Evolutionary conservation across 2,113 vertebrate genomes (phyloP), one percentile per base, ranked within the genome.

Genomic region (Chaetodon auriga): DNA sequence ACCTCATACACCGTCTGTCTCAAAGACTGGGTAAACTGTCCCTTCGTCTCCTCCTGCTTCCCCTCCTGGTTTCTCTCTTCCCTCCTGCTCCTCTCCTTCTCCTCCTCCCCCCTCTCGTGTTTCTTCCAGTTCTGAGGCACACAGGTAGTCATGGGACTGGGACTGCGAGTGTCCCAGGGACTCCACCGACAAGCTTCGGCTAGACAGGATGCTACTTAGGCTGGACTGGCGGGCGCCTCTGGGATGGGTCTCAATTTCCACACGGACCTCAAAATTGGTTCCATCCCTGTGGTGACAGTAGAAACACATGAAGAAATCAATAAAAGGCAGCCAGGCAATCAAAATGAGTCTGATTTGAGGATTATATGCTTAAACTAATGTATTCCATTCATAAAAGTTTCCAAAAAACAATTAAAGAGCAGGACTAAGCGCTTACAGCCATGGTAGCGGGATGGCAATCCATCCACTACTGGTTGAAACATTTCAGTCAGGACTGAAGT

Each of bases 251-350:
- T 97, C 97, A 0, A 97, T 95, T 8, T 95, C 96, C 87, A 97
- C 96, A 68, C 91, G 95, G 66, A 97, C 96, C 83, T 97, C 95
- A 23, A 96, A 95, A 76, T 96, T 96, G 64, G 92, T 94, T 48
- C 95, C 93, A 48, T 96, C 96, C 88, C 95, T 96, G 92, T 8
- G 58, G 80, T 35, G 68, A 68, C 12, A 81, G 72, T 19, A 81
- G 38, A 68, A 23, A 66, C 19, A 84, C 36, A 69, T 1, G 66
- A 25, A n/a, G 2, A 1, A 7, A 51, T 75, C 19, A 49, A 55
- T 68, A 35, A 10, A 21, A 58, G 65, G 41, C 18, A 70, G 53
- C 21, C 16, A 46, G 66, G 16, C 10, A 25, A 25, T 62, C 18
- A 2, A 43, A 74, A 18, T 18, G 12, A 57, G 8, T 73, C n/a